These are phyloP conservation scores for Hypercompe scribonia DNA, from an alignment of 2,888 invertebrate species.

Conservation along the genomic window DNA sequence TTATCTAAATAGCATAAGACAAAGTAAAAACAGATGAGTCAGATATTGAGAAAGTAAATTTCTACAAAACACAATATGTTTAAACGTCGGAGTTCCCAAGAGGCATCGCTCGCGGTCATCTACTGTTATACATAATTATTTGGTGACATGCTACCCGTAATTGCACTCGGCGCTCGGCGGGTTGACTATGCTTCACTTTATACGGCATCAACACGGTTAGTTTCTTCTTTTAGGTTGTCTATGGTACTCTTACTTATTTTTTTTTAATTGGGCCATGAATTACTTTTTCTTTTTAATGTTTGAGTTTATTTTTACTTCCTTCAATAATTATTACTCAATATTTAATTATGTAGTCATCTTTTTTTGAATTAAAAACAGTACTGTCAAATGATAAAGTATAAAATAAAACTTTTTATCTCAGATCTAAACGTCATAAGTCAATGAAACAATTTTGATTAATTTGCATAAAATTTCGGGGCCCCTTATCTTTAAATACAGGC, in stretches of 20 bases:
- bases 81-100: conserved; percentile 47
- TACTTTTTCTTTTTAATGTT: neutral
- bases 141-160: conserved; percentile 64
- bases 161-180: conserved; percentile 37
- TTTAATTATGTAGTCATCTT: neutral
- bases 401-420: neutral
- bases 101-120: conserved; percentile 47
- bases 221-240: conserved; percentile 10
- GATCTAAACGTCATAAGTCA: conserved; percentile 57
- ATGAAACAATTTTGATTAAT: conserved; percentile 68
- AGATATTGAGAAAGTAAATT: conserved; percentile 32
- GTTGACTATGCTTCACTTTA: conserved; percentile 42
- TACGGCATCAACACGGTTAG: neutral
- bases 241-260: neutral
- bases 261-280: neutral
- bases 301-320: neutral
- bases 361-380: neutral
- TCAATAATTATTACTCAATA: neutral
- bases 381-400: neutral
- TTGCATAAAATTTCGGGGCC: conserved; percentile 80
- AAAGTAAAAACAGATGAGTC: conserved; percentile 36
- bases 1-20: conserved; percentile 14
- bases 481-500: conserved; percentile 81
- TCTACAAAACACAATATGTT: conserved; percentile 46
- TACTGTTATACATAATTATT: conserved; percentile 64